Evolutionary conservation across 2,113 vertebrate genomes (phyloP), one percentile per base, ranked within the genome.

Genomic region (Otus sunia): DNA sequence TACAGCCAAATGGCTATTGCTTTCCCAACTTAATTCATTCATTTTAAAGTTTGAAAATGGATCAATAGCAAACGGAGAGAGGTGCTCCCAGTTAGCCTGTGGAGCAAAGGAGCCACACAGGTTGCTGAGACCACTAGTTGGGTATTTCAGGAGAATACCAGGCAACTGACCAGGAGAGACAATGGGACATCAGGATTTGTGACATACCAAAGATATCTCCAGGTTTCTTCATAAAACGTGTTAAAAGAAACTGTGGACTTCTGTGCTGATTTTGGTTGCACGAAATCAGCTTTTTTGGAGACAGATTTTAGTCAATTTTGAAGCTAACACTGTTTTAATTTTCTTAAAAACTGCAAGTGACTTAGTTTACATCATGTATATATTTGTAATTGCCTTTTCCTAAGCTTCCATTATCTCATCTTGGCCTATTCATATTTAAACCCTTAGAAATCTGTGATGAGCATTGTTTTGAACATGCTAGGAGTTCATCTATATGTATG

Each of bases 51-150:
- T 34, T 36, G 37, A 66, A 62, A 84, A 50, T 55, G 6, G 6
- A 64, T 59, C 9, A 58, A 1, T 17, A 30, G 32, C 36, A 86
- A 82, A 23, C 20, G 39, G 17, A 43, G 45, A 18, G 6, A 30
- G 1, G 7, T 34, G 37, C 6, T 53, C 12, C 22, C 68, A 11
- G 5, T 2, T 55, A 22, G 6, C 12, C 30, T 34, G 20, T 75
- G 21, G 14, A 71, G 20, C 30, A 69, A 41, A 68, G 52, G 15
- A 92, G 2, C 5, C 23, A 43, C 7, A 32, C 2, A 34, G 4
- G 1, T 39, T 59, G 9, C 39, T 0, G 2, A 64, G 47, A 25
- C 7, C 11, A 26, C 32, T 67, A 41, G 11, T 0, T 77, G 29
- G 12, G 6, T 50, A 39, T 50, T 79, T 76, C 29, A 76, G 16